phyloP scores from a whole-genome alignment of 2,888 invertebrate genomes.

The Melikaiella ostensackeni region DNA sequence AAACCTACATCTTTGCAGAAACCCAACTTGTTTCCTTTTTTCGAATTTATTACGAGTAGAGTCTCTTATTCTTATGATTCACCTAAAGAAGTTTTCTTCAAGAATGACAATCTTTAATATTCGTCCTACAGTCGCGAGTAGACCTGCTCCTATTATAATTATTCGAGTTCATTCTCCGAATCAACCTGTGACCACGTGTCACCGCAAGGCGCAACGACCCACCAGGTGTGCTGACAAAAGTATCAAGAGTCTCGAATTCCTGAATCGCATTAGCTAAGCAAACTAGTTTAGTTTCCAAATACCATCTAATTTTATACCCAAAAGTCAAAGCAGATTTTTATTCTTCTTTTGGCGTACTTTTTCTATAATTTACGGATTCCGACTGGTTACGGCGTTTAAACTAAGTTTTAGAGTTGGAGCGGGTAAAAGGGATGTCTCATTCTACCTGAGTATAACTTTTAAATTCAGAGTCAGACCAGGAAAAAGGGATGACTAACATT shows the following conservation, averaged over 20 bases:
- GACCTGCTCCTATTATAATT: neutral
- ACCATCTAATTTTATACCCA: neutral
- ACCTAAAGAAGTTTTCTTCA: neutral
- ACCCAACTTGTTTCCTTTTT: neutral
- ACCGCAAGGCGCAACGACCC: neutral
- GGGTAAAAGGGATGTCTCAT: no score
- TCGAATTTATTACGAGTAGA: neutral
- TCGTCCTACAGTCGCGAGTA: neutral
- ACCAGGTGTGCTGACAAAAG: neutral
- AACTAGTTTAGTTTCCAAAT: neutral
- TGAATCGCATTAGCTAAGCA: neutral
- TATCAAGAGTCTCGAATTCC: slow-evolving; percentile 1
- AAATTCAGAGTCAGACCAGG: no score
- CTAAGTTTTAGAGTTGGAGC: no score
- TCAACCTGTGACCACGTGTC: slow-evolving; percentile 9
- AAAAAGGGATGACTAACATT: no score
- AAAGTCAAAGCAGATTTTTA: neutral
- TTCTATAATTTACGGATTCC: no score
- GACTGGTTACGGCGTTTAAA: no score
- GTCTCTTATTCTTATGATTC: neutral
- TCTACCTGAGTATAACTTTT: no score
- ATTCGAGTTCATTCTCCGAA: slow-evolving; percentile 6
- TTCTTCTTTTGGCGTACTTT: no score
- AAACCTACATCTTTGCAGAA: slow-evolving; percentile 6
- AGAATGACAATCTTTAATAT: neutral